Evolutionary conservation across 1,140 invertebrate genomes (phyloP).

Genomic region (Monochamus saltuarius): DNA sequence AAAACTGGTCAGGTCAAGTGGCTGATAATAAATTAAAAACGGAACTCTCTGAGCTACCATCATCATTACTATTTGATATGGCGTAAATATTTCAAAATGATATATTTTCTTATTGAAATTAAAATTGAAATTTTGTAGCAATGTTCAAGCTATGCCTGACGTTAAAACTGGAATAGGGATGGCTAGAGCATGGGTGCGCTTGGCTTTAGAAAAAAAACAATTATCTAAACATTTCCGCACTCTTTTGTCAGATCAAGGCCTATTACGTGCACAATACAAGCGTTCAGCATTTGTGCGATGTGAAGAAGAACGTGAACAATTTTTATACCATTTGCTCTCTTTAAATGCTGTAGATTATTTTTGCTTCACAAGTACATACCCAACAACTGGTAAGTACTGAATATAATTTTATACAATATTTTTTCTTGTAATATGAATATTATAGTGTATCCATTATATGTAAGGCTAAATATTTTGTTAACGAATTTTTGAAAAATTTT

Average conservation of each 20-base stretch:
- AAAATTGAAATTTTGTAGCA: conserved; percentile 59
- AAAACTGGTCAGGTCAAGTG: conserved; percentile 46
- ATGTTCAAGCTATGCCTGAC: conserved; percentile 93
- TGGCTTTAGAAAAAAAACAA: conserved; percentile 97
- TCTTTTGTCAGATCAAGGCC: conserved; percentile 78
- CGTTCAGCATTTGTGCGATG: conserved; percentile 93
- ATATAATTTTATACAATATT: not conserved
- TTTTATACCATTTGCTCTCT: conserved; percentile 93
- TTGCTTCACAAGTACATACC: conserved; percentile 98
- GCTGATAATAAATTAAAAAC: conserved; percentile 35
- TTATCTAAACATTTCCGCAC: conserved; percentile 90
- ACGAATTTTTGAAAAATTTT: too few relatives aligned
- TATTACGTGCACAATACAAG: conserved; percentile 93
- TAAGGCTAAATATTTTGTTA: too few relatives aligned
- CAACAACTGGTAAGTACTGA: conserved; percentile 73
- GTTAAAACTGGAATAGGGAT: conserved; percentile 99
- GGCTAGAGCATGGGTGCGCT: conserved; percentile 92
- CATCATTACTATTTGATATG: conserved; percentile 87
- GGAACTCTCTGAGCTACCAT: conserved; percentile 71
- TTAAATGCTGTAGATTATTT: conserved; percentile 98
- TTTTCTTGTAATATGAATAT: not conserved
- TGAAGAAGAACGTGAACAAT: conserved; percentile 98
- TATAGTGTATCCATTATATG: too few relatives aligned
- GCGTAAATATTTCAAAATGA: conserved; percentile 58
- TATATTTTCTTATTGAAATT: not conserved